A percentile compares a stretch with the other conserved stretches of the same genome.
Conservation (phyloP, 1,140 invertebrate genomes). For the Rhizoglyphus robini region DNA sequence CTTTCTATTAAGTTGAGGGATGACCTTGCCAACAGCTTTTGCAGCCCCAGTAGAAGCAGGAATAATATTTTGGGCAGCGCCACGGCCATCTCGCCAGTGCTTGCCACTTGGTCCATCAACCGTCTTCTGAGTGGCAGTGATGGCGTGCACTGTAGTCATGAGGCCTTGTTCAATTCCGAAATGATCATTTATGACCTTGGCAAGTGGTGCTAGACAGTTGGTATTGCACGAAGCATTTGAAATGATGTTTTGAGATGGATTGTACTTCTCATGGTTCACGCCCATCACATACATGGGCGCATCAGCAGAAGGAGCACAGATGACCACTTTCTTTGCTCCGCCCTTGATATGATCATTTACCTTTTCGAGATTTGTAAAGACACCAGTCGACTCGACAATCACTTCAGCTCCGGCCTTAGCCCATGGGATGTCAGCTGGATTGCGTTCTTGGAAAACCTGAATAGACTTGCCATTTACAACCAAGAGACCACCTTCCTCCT, state of each 20-base stretch:
- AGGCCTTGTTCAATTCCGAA: conserved; percentile 90
- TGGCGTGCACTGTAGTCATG: conserved; percentile 97
- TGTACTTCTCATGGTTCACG: conserved; percentile 73
- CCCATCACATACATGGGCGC: conserved; percentile 91
- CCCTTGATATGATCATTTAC: conserved; percentile 68
- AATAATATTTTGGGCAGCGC: conserved; percentile 91
- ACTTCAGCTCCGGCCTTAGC: conserved; percentile 70
- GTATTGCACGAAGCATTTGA: conserved; percentile 98
- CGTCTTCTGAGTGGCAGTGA: conserved; percentile 93
- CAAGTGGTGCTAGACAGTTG: conserved; percentile 94
- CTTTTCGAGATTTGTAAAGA: conserved; percentile 88
- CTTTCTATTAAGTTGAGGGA: conserved; percentile 67
- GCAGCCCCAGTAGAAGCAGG: conserved; percentile 94
- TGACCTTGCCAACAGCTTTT: conserved; percentile 95
- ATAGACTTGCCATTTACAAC: conserved; percentile 77
- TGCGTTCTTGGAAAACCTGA: conserved; percentile 58
- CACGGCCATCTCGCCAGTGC: conserved; percentile 91
- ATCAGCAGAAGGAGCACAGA: conserved; percentile 92
- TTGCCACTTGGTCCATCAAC: conserved; percentile 92
- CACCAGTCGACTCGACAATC: conserved; percentile 93
- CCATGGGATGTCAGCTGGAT: conserved; percentile 82
- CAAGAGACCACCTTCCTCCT: conserved; percentile 55
- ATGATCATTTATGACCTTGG: conserved; percentile 88
- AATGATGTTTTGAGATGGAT: conserved; percentile 59
- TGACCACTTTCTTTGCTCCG: conserved; percentile 93